These are phyloP conservation scores for Coregonus suidteri DNA, from an alignment of 2,797 vertebrate genomes.

Conservation along the genomic window DNA sequence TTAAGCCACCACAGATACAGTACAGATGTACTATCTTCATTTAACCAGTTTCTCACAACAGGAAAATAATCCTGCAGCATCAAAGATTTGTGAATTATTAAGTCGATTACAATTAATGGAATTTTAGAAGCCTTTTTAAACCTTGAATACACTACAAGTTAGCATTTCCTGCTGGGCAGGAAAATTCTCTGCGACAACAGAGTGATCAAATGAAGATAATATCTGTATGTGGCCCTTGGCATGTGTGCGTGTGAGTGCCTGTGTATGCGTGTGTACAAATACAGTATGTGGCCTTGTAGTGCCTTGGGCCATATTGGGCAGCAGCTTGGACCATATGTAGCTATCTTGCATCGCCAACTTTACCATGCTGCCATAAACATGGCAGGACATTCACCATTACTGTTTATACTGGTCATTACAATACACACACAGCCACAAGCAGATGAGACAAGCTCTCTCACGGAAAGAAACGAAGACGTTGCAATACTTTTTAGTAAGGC, in stretches of 20 bases:
- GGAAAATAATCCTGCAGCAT: too few species aligned
- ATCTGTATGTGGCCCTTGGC: too few species aligned
- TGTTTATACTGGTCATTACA: slow-evolving; percentile 21
- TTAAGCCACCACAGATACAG: slow-evolving; percentile 44
- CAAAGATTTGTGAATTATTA: too few species aligned
- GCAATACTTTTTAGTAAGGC: neutral
- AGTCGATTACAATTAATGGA: too few species aligned
- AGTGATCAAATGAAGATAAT: too few species aligned
- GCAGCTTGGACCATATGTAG: slow-evolving; percentile 29
- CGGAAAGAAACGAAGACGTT: neutral
- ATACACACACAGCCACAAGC: neutral
- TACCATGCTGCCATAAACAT: slow-evolving; percentile 20
- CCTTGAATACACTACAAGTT: too few species aligned
- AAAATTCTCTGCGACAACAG: too few species aligned
- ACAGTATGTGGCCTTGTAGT: slow-evolving; percentile 22
- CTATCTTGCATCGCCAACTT: slow-evolving; percentile 13
- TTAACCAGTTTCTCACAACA: too few species aligned
- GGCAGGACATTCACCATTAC: slow-evolving; percentile 12
- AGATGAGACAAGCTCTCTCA: neutral
- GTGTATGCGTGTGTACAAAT: too few species aligned
- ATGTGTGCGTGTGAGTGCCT: too few species aligned
- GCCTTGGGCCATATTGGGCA: slow-evolving; percentile 16
- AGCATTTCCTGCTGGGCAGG: too few species aligned
- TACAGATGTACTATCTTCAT: neutral
- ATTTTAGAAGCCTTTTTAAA: too few species aligned